phyloP scores from a whole-genome alignment of 2,797 vertebrate genomes.

The Amphiprion clarkii region DNA sequence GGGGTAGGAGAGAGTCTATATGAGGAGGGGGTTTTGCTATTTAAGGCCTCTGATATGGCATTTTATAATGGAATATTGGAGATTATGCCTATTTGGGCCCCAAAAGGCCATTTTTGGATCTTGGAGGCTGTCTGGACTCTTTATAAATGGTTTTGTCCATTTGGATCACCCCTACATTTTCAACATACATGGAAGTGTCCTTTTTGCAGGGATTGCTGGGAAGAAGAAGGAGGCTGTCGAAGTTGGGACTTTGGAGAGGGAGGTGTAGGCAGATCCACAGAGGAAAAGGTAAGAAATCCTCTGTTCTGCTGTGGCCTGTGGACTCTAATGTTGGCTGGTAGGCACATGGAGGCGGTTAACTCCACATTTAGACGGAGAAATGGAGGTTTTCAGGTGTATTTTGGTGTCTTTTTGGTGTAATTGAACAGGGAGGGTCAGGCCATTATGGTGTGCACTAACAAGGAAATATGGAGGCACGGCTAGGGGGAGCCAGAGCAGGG shows the following conservation, averaged over 20 bases:
- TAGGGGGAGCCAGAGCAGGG: constrained; percentile 86
- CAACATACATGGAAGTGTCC: constrained; percentile 88
- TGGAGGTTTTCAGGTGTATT: constrained; percentile 65
- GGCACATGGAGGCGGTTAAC: constrained; percentile 36
- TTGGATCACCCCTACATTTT: constrained; percentile 86
- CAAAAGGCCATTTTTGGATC: constrained; percentile 58
- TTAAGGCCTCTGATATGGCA: constrained; percentile 33
- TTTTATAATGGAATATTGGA: constrained; percentile 63
- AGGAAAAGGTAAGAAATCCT: constrained; percentile 83
- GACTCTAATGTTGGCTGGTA: constrained; percentile 55
- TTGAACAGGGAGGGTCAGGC: constrained; percentile 72
- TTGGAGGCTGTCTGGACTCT: constrained; percentile 46
- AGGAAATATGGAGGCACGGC: constrained; percentile 83
- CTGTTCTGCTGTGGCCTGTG: constrained; percentile 43
- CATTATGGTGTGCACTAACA: constrained; percentile 75
- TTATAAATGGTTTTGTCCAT: constrained; percentile 70
- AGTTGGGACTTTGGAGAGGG: constrained; percentile 74
- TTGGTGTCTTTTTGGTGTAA: constrained; percentile 56
- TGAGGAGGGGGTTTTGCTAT: constrained; percentile 66
- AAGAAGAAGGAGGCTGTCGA: constrained; percentile 87
- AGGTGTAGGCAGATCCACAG: constrained; percentile 48
- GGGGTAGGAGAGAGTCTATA: constrained; percentile 72
- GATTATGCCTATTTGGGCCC: not conserved
- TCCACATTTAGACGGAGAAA: constrained; percentile 48
- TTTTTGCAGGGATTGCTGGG: constrained; percentile 90